Base-by-base conservation (phyloP, 2,888 invertebrate genomes). In the Drosophila cyrtoloma region DNA sequence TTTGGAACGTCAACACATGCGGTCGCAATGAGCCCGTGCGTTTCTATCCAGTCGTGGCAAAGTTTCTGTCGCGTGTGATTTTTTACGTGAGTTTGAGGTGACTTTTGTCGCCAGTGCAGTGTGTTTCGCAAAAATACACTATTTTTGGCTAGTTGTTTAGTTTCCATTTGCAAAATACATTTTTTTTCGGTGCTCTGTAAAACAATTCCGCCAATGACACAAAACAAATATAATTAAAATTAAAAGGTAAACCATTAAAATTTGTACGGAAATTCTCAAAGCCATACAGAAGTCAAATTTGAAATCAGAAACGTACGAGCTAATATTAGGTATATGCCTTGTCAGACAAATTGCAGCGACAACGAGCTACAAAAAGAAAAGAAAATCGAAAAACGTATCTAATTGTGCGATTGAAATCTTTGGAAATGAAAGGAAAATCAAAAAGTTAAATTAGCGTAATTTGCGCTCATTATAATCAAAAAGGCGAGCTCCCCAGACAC, bases 1-100 rank as follows among this genome's bases (percentile, higher is more conserved):
- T 85, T 90, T 77, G 79, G 81, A 86, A 77, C 89, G 86, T 88
- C 77, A 88, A 86, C 90, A 85, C 79, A 83, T 77, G 71, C 83
- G 83, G 89, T 86, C 75, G 75, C 76, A 75, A 79, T 79, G 76
- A 58, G 63, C 58, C 75, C 59, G 58, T 30, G 57, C 62, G 77
- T 42, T 44, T 19, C 52, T n/a, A 22, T 61, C 37, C 32, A 53
- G 28, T 47, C 64, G 67, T 56, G 65, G 71, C 55, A 33, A 63
- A 56, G 62, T 61, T 67, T 68, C 44, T 33, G 60, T 61, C 75
- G 82, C 55, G 71, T 74, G 79, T 82, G 65, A 72, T 58, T 63
- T 72, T 73, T 52, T 55, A 69, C 71, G 80, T 63, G 71, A 53
- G 56, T 66, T 68, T 50, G 30, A 26, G 39, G 33, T 56, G 35